Percentiles rank a stretch among this genome's conserved stretches.
Evolutionary conservation across 2,888 invertebrate species (phyloP).

Genomic region (Drosophila stalkeri): DNA sequence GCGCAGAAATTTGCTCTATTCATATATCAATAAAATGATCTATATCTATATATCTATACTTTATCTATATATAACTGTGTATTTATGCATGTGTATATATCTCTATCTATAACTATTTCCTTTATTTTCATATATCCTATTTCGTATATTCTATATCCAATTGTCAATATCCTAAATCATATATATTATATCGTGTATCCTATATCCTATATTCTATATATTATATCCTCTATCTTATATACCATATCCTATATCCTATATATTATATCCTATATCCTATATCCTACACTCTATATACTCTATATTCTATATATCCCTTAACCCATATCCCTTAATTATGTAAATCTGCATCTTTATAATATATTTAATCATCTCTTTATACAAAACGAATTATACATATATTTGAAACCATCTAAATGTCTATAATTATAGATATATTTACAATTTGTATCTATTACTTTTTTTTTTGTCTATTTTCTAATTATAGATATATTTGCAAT

Average conservation of each 20-base stretch:
- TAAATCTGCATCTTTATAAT: no score
- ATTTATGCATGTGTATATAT: no score
- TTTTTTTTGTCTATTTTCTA: no score
- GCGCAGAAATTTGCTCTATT: neutral
- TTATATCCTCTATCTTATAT: neutral
- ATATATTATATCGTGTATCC: neutral
- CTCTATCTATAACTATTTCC: neutral
- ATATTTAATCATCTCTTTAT: no score
- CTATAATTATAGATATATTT: neutral
- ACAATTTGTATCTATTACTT: neutral
- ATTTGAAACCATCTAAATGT: no score
- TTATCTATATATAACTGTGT: no score
- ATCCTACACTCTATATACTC: no score
- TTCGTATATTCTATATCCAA: neutral
- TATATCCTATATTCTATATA: neutral
- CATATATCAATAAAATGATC: neutral
- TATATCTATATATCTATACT: no score
- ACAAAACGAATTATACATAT: no score
- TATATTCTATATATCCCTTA: no score
- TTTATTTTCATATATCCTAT: neutral
- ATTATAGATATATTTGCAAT: neutral
- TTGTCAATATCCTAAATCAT: neutral
- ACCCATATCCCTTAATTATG: no score
- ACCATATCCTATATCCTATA: neutral
- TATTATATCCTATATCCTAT: no score